These are phyloP conservation scores for Caenorhabditis elegans DNA, from an alignment of 1,140 invertebrate species.

Conservation along the genomic window DNA sequence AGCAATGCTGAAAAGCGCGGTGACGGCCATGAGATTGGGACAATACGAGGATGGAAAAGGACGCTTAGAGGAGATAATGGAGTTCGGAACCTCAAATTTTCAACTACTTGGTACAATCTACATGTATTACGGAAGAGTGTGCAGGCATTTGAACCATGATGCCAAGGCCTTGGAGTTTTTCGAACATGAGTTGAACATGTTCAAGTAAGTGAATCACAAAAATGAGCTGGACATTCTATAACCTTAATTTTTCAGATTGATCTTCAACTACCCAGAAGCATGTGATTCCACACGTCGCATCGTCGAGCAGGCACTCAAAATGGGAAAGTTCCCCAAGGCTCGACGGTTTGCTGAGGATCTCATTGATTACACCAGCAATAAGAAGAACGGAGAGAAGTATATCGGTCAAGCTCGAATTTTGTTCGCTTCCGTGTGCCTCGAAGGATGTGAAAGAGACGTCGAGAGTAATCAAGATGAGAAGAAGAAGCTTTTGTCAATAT, in stretches of 20 bases:
- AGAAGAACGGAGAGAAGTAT: background rate
- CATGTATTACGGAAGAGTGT: slow-evolving; percentile 6
- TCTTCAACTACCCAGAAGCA: background rate
- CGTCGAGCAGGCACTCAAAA: background rate
- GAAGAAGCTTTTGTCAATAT: background rate
- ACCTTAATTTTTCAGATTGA: background rate
- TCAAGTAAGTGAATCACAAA: background rate
- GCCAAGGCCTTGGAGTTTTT: background rate
- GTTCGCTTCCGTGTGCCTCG: background rate
- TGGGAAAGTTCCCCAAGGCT: background rate
- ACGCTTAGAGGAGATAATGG: background rate
- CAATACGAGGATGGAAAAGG: background rate
- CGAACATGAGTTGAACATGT: background rate
- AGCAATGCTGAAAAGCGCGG: background rate
- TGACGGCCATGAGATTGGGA: background rate
- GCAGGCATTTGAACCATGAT: background rate
- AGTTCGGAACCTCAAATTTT: background rate
- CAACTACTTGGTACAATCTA: slow-evolving; percentile 6
- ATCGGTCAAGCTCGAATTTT: background rate
- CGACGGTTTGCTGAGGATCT: background rate
- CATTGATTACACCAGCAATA: slow-evolving; percentile 11
- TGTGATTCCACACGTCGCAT: background rate
- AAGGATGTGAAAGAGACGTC: background rate
- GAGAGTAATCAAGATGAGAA: background rate
- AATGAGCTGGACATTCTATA: background rate